Evolutionary conservation across 2,113 vertebrate genomes (phyloP).

Genomic region (Octodon degus): DNA sequence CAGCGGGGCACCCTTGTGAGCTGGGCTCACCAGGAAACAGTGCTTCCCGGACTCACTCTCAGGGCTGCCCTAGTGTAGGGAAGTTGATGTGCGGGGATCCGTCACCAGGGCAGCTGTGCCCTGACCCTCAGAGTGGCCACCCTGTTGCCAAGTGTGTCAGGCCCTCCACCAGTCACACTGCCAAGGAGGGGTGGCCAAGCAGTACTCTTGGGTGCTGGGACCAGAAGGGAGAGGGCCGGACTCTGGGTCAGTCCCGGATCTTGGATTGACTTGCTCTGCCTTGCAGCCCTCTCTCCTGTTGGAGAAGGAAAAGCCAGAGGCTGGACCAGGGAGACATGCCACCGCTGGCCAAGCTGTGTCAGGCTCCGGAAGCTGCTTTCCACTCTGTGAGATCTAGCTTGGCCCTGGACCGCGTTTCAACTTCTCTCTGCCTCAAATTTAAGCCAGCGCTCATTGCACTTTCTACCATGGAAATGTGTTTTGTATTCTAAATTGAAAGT

Average conservation of each 20-base stretch:
- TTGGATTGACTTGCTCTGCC: background rate
- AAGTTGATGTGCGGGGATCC: background rate
- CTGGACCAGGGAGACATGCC: background rate
- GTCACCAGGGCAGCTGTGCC: background rate
- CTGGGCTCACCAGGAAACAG: background rate
- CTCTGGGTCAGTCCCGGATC: background rate
- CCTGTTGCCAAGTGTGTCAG: background rate
- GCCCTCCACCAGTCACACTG: rapidly evolving
- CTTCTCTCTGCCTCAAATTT: background rate
- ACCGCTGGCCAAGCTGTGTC: background rate
- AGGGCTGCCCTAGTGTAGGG: background rate
- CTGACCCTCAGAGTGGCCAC: background rate
- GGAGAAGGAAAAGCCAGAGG: background rate
- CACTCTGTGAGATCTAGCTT: too few species aligned
- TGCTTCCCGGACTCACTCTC: background rate
- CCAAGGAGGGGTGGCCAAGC: background rate
- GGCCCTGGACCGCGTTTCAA: background rate
- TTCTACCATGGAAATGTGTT: background rate
- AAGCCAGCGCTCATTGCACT: background rate
- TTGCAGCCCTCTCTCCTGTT: background rate
- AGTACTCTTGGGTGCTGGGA: background rate
- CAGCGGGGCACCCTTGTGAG: background rate
- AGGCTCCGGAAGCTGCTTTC: background rate
- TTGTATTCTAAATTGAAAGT: background rate
- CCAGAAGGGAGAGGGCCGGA: background rate